Evolutionary conservation across 2,888 invertebrate species (phyloP).

Genomic region (Cosmia pyralina): DNA sequence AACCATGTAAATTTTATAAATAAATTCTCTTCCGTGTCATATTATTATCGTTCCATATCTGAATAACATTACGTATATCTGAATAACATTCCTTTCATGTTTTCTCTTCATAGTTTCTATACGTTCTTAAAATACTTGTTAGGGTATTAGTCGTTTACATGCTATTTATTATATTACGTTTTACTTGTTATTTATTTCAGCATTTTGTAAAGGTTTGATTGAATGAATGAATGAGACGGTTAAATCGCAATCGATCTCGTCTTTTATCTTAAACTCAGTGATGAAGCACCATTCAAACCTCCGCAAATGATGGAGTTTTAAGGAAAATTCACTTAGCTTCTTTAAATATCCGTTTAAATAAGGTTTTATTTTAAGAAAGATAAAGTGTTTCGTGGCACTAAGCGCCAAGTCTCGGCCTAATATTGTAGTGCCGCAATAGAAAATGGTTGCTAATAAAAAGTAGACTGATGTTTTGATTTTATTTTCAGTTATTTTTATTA

Average conservation of each 20-base stretch:
- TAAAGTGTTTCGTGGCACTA: constrained; percentile 29
- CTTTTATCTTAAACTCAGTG: constrained; percentile 58
- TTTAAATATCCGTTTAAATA: constrained; percentile 49
- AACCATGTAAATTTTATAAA: background rate
- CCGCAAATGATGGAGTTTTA: constrained; percentile 75
- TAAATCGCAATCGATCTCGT: constrained; percentile 8
- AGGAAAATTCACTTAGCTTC: constrained; percentile 67
- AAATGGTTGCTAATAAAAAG: background rate
- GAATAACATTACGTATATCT: background rate
- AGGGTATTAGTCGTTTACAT: background rate
- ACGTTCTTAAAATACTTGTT: background rate
- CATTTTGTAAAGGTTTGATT: background rate
- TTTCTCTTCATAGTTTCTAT: background rate
- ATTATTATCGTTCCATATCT: background rate
- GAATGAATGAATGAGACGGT: background rate
- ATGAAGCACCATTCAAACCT: constrained; percentile 72
- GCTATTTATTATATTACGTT: background rate
- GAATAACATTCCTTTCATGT: background rate
- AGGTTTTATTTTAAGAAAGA: constrained; percentile 43
- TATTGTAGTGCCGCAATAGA: background rate
- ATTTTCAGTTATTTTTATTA: constrained; percentile 3
- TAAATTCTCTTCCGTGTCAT: background rate
- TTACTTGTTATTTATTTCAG: background rate
- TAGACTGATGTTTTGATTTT: background rate
- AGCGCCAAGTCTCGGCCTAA: constrained; percentile 3